Percentiles rank a stretch among this genome's conserved stretches.
These are phyloP conservation scores for Margaritifera margaritifera DNA, from an alignment of 2,888 invertebrate genomes.

Conservation along the genomic window DNA sequence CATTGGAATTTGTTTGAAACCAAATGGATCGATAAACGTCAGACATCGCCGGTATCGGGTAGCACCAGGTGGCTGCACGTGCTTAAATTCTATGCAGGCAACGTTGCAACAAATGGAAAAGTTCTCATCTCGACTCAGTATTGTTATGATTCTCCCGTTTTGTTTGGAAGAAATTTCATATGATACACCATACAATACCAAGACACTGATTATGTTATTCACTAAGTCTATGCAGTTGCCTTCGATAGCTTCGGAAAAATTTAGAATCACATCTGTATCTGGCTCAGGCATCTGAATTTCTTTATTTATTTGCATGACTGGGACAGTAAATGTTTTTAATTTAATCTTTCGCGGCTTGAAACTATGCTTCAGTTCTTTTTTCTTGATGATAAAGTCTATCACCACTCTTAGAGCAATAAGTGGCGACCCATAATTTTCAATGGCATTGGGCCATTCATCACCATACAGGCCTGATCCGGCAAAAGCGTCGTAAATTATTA, in stretches of 20 bases:
- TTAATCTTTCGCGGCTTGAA: background rate
- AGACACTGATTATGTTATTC: background rate
- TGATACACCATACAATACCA: slow-evolving; percentile 1
- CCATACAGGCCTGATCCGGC: slow-evolving; percentile 11
- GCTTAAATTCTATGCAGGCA: background rate
- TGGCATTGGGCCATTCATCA: slow-evolving; percentile 11
- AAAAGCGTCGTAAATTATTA: slow-evolving; percentile 7
- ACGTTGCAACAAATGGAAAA: too few species aligned
- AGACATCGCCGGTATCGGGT: background rate
- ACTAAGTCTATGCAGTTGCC: background rate
- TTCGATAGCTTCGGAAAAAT: slow-evolving; percentile 1
- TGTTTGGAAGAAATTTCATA: too few species aligned
- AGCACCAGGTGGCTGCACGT: background rate
- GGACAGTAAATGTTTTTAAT: background rate
- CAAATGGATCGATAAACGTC: slow-evolving; percentile 15
- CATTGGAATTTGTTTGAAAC: slow-evolving; percentile 14
- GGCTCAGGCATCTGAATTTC: background rate
- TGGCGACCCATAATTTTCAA: slow-evolving; percentile 17
- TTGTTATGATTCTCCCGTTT: background rate
- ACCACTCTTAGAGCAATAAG: slow-evolving; percentile 12
- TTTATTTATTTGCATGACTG: background rate
- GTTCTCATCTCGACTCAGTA: background rate
- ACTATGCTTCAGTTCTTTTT: background rate
- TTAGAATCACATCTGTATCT: background rate
- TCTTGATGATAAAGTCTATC: slow-evolving; percentile 2